These are phyloP conservation scores for Calyptomena viridis DNA, from an alignment of 2,113 vertebrate genomes.

Conservation along the genomic window DNA sequence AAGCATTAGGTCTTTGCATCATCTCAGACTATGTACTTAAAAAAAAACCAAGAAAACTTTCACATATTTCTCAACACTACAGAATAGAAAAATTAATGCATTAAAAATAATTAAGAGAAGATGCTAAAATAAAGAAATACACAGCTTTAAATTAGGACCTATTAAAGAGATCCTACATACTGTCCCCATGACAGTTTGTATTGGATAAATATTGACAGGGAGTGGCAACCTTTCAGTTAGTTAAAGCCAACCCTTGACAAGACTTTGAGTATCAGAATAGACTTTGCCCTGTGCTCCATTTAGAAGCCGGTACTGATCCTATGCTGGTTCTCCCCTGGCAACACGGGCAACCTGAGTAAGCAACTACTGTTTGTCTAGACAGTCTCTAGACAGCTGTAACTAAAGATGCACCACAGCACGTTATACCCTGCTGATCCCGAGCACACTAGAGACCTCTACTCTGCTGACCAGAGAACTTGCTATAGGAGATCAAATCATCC, in stretches of 20 bases:
- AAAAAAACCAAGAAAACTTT: not conserved
- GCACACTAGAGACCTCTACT: not conserved
- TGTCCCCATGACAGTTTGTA: not conserved
- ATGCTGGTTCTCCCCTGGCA: not conserved
- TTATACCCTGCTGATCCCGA: not conserved
- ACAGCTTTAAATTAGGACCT: not conserved
- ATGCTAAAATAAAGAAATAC: not conserved
- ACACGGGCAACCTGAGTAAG: accelerated
- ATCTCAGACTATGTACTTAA: not conserved
- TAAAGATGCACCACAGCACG: not conserved
- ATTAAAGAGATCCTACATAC: not conserved
- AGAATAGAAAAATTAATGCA: not conserved
- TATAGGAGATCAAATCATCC: not conserved
- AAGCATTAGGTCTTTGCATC: not conserved
- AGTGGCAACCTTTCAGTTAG: not conserved
- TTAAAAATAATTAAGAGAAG: not conserved
- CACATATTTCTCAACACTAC: not conserved
- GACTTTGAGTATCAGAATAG: slow-evolving; percentile 1
- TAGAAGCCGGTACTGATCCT: not conserved
- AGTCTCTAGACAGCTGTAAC: not conserved
- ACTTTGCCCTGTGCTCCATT: slow-evolving; percentile 13
- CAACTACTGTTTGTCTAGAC: not conserved
- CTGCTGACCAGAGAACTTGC: not conserved
- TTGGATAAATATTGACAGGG: slow-evolving; percentile 43
- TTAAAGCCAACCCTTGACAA: not conserved